Evolutionary conservation across 2,888 invertebrate species (phyloP).

Genomic region (Eupithecia subfuscata): DNA sequence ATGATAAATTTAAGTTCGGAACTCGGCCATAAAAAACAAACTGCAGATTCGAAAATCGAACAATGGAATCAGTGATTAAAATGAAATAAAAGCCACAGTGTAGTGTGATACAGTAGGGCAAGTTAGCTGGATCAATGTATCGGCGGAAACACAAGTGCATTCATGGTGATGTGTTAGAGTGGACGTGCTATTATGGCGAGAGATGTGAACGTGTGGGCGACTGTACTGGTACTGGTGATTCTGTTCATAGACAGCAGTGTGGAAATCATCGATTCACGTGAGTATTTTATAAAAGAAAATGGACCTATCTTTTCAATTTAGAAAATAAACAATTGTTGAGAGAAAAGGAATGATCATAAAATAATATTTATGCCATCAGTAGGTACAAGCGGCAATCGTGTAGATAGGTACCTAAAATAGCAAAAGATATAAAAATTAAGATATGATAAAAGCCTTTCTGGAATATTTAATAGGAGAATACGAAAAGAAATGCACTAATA

Average conservation of each 20-base stretch:
- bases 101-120: constrained; percentile 33
- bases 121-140: constrained; percentile 65
- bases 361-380: not conserved
- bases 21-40: constrained; percentile 3
- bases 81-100: constrained; percentile 32
- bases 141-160: constrained; percentile 44
- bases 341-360: not conserved
- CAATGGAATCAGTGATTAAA: constrained; percentile 25
- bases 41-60: constrained; percentile 23
- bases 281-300: constrained; percentile 50
- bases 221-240: constrained; percentile 60
- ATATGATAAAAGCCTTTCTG: not conserved
- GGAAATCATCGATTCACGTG: constrained; percentile 75
- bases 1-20: constrained; percentile 33
- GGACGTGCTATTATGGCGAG: constrained; percentile 65
- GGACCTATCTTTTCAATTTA: not conserved
- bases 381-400: not conserved
- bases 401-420: not conserved
- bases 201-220: constrained; percentile 60
- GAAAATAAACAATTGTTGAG: not conserved
- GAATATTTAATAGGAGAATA: not conserved
- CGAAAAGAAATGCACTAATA: not conserved
- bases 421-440: not conserved
- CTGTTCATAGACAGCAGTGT: constrained; percentile 65
- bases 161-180: constrained; percentile 53